Base-by-base conservation (phyloP, 64 coral and sea anemone species). In the Pachyseris speciosa region DNA sequence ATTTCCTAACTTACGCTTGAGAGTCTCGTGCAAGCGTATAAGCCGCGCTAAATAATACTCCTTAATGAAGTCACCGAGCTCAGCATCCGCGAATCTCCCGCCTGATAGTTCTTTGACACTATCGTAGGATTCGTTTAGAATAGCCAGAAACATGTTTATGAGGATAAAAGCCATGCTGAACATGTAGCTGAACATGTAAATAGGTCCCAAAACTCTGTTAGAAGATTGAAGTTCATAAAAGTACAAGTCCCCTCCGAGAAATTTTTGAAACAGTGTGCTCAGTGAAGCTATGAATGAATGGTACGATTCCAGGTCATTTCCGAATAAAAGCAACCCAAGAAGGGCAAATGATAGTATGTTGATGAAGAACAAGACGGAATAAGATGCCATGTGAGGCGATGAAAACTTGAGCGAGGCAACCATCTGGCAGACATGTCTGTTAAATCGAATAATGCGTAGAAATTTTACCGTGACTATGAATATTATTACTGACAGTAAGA, bases 341-440 rank as follows among this genome's bases (percentile, higher is more conserved):
- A 85, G 51, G 2, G 84, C 61, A 20, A 97, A 97, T 3, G 95
- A 60, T 50, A 94, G 16, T 13, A 97, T 55, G 50, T 93, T 72
- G 29, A 97, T 78, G 16, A 93, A 17, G 64, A 97, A 97, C 41
- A 97, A 34, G 20, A 94, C 48, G 15, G 95, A 84, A 36, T 90
- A 97, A 30, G 95, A 92, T 2, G 44, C 59, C 33, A 97, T 64
- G 29, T 80, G 61, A 5, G 69, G 57, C 0, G 71, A 57, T 2
- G 95, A 93, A 20, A 84, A 65, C 20, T 74, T 83, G 19, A 97
- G 65, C 22, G 91, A 93, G 47, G 95, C 86, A 7, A 92, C 84
- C 95, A 97, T 97, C 72, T 97, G 95, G 20, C 95, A 97, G 27
- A 97, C 88, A 36, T 97, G 91, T 45, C 86, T 71, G n/a, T 97